Percentiles rank a stretch among this genome's conserved stretches.
Evolutionary conservation across 2,888 invertebrate genomes (phyloP).

Genomic region (Ichneumoninae sp.): DNA sequence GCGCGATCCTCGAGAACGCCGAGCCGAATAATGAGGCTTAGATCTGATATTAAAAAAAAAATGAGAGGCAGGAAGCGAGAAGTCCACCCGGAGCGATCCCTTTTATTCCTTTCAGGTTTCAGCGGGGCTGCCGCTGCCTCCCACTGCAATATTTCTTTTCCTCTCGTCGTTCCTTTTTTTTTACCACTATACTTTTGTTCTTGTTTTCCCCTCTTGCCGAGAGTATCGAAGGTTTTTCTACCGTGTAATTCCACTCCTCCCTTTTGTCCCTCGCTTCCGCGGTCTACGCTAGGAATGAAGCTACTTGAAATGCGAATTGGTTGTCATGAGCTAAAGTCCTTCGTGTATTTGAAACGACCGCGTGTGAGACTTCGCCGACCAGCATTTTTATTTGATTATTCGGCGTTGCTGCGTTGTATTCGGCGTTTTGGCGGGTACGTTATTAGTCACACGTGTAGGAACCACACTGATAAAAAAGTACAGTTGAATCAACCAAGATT

Average conservation of each 20-base stretch:
- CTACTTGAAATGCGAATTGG: background rate
- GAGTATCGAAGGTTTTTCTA: slow-evolving; percentile 17
- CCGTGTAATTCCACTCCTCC: slow-evolving; percentile 14
- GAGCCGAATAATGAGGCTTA: background rate
- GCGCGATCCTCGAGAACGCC: background rate
- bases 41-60: background rate
- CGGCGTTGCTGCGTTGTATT: background rate
- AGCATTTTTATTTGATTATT: background rate
- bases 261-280: background rate
- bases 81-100: background rate
- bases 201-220: slow-evolving; percentile 23
- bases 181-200: background rate
- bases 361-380: background rate
- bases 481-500: too few relatives aligned
- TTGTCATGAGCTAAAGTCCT: background rate
- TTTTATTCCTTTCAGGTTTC: slow-evolving; percentile 22
- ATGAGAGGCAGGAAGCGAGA: background rate
- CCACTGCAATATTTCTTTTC: slow-evolving; percentile 47
- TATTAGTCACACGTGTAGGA: background rate
- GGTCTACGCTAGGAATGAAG: background rate
- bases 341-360: background rate
- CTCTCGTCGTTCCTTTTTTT: slow-evolving; percentile 16
- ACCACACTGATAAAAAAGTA: background rate
- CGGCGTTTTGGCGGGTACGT: background rate
- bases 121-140: slow-evolving; percentile 22